phyloP scores from a whole-genome alignment of 2,888 invertebrate species.

The Barypeithes pellucidus region DNA sequence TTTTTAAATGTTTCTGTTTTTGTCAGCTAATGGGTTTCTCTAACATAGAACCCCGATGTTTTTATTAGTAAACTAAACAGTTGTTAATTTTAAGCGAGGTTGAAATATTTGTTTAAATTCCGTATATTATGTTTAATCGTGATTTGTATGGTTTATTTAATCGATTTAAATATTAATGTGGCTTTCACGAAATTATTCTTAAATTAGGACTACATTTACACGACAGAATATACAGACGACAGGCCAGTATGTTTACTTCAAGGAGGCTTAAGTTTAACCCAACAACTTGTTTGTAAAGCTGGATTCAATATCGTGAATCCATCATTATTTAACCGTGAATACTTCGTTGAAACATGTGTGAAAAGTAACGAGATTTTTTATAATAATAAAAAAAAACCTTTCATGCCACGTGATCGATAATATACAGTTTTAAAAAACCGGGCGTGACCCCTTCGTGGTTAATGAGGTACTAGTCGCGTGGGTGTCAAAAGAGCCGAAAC shows the following conservation, averaged over 20 bases:
- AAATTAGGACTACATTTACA: no score
- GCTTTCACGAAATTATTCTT: no score
- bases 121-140: background rate
- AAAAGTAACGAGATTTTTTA: background rate
- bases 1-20: conserved; percentile 7
- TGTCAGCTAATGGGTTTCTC: conserved; percentile 3
- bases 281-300: no score
- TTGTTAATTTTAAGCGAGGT: conserved; percentile 13
- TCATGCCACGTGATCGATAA: conserved; percentile 36
- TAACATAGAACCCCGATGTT: conserved; percentile 8
- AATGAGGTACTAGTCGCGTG: conserved; percentile 59
- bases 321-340: no score
- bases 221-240: no score
- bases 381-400: conserved; percentile 4
- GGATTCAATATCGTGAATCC: no score
- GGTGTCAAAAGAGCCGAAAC: conserved; percentile 55
- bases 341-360: no score
- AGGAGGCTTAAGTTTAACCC: no score
- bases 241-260: background rate
- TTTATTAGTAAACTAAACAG: conserved; percentile 12
- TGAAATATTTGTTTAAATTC: conserved; percentile 3
- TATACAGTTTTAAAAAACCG: conserved; percentile 22
- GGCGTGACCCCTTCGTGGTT: conserved; percentile 47
- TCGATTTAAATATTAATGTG: no score
- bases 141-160: background rate